Conservation (phyloP, 2,797 vertebrate genomes). For the Acanthurus lineatus region DNA sequence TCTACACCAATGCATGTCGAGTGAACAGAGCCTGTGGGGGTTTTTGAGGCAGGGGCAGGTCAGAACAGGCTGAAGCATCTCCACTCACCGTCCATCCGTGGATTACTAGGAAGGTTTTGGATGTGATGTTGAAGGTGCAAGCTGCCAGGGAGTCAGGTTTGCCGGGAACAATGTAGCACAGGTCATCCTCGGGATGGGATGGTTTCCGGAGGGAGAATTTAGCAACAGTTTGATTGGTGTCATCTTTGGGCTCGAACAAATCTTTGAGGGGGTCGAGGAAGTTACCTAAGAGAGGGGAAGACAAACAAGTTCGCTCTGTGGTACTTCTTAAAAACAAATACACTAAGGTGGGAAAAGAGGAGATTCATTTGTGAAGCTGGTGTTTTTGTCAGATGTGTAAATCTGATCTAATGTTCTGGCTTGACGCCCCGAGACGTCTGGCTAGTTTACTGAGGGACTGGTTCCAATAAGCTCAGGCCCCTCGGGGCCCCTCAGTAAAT, state of each 20-base stretch:
- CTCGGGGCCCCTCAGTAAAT: constrained; percentile 61
- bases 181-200: constrained; percentile 82
- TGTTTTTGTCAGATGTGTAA: constrained; percentile 36
- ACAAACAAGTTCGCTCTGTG: neutral
- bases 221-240: constrained; percentile 51
- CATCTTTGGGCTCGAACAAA: constrained; percentile 63
- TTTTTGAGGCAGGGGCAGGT: constrained; percentile 31
- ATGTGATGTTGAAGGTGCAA: constrained; percentile 84
- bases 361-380: neutral
- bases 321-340: neutral
- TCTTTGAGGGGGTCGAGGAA: constrained; percentile 78
- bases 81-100: constrained; percentile 88
- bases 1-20: constrained; percentile 2
- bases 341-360: neutral
- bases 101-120: constrained; percentile 88
- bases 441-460: constrained; percentile 52
- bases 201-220: constrained; percentile 86
- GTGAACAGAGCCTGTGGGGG: constrained; percentile 23
- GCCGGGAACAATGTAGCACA: constrained; percentile 83
- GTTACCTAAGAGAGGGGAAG: constrained; percentile 71
- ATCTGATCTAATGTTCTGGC: constrained; percentile 23
- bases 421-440: constrained; percentile 28
- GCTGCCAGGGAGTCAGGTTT: constrained; percentile 72
- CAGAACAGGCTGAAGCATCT: constrained; percentile 40
- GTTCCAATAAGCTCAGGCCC: constrained; percentile 52